Conservation (phyloP, 2,888 invertebrate species). For the Endotricha flammealis region DNA sequence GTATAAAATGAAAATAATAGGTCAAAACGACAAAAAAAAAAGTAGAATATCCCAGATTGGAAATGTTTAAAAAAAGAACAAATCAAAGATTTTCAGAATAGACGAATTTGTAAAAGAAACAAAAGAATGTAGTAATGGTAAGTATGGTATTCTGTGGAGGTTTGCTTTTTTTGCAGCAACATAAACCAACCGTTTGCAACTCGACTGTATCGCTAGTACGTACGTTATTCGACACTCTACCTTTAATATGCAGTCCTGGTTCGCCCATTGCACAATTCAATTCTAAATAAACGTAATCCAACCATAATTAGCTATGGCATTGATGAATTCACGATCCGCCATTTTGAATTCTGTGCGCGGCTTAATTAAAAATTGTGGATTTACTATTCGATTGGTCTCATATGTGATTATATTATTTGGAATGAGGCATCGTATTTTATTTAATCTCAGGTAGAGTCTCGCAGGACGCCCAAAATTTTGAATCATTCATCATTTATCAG, state of each 20-base stretch:
- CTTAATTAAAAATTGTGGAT: conserved; percentile 53
- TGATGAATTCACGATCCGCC: conserved; percentile 59
- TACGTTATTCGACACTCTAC: conserved; percentile 71
- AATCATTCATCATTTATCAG: conserved; percentile 77
- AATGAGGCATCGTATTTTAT: conserved; percentile 35
- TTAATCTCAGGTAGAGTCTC: conserved; percentile 53
- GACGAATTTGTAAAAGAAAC: too few relatives aligned
- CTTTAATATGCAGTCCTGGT: conserved; percentile 57
- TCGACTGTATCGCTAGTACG: conserved; percentile 54
- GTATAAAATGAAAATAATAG: too few relatives aligned
- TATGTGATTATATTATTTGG: conserved; percentile 16
- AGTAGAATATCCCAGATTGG: too few relatives aligned
- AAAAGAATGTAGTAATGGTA: too few relatives aligned
- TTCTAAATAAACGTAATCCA: conserved; percentile 64
- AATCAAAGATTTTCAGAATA: too few relatives aligned
- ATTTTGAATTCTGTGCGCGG: conserved; percentile 45
- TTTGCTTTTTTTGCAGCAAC: too few relatives aligned
- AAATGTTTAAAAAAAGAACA: too few relatives aligned
- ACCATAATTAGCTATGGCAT: conserved; percentile 66
- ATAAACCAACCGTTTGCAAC: conserved; percentile 14
- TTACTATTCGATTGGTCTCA: conserved; percentile 30
- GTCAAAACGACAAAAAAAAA: too few relatives aligned
- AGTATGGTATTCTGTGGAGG: too few relatives aligned
- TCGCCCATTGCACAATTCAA: conserved; percentile 59
- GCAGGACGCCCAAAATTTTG: conserved; percentile 57